phyloP scores from a whole-genome alignment of 2,888 invertebrate genomes.

The Cordylochernes scorpioides region DNA sequence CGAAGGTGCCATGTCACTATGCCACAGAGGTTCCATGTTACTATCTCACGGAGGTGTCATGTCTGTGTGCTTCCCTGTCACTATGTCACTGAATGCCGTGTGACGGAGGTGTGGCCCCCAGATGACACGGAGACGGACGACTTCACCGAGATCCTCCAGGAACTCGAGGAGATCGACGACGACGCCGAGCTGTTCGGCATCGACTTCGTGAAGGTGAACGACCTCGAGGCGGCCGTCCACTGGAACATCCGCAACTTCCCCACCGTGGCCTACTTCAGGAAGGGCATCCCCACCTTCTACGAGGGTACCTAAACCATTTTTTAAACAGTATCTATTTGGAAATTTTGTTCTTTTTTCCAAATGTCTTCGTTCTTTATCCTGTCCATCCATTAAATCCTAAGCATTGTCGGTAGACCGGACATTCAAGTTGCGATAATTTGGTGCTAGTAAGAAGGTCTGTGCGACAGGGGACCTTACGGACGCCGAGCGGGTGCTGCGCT shows the following conservation, averaged over 20 bases:
- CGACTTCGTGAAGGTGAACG: slow-evolving; percentile 72
- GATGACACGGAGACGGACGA: slow-evolving; percentile 16
- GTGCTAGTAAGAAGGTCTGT: too few species aligned
- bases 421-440: too few species aligned
- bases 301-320: slow-evolving; percentile 29
- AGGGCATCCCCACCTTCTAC: slow-evolving; percentile 51
- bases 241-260: slow-evolving; percentile 59
- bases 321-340: slow-evolving; percentile 1
- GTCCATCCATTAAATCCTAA: too few species aligned
- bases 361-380: too few species aligned
- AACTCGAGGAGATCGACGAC: slow-evolving; percentile 18
- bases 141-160: slow-evolving; percentile 14
- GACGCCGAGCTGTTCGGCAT: slow-evolving; percentile 28
- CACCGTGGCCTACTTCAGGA: slow-evolving; percentile 58
- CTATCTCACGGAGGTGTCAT: too few species aligned
- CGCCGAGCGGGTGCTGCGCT: slow-evolving; percentile 52
- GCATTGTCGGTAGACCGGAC: too few species aligned
- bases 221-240: slow-evolving; percentile 48
- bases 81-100: neutral
- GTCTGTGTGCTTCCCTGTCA: too few species aligned
- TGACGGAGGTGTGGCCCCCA: slow-evolving; percentile 2
- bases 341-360: slow-evolving; percentile 2
- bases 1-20: too few species aligned
- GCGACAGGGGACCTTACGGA: slow-evolving; percentile 44
- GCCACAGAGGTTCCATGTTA: too few species aligned